phyloP scores from a whole-genome alignment of 1,140 invertebrate species.

The Reticulitermes speratus region DNA sequence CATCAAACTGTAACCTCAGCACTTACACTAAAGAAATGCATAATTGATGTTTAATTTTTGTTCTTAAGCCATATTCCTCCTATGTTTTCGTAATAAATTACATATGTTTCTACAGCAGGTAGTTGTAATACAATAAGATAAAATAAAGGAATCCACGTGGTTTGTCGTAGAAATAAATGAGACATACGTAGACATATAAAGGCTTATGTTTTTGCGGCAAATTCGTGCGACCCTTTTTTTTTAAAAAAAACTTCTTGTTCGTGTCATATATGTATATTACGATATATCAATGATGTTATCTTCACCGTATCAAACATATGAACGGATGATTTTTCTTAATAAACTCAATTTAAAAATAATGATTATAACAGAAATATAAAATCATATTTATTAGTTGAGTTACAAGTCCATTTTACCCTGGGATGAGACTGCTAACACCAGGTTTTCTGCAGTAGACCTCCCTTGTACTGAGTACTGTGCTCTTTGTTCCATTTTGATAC shows the following conservation, averaged over 20 bases:
- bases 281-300: conserved; percentile 10
- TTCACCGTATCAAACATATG: conserved; percentile 3
- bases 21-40: background rate
- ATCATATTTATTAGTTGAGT: too few species aligned
- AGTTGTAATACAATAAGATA: background rate
- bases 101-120: background rate
- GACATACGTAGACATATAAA: background rate
- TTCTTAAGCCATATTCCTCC: background rate
- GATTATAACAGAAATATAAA: background rate
- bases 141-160: background rate
- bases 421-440: too few species aligned
- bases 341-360: conserved; percentile 1
- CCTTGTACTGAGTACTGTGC: too few species aligned
- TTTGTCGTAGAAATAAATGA: conserved; percentile 11
- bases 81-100: background rate
- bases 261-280: conserved; percentile 3
- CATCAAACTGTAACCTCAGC: background rate
- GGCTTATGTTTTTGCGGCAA: background rate
- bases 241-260: background rate
- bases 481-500: too few species aligned
- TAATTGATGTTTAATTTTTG: conserved; percentile 5
- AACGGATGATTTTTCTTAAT: conserved; percentile 13
- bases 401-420: too few species aligned
- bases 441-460: too few species aligned
- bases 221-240: conserved; percentile 16